Conservation (phyloP, 1,140 invertebrate genomes). For the Laodelphax striatellus region DNA sequence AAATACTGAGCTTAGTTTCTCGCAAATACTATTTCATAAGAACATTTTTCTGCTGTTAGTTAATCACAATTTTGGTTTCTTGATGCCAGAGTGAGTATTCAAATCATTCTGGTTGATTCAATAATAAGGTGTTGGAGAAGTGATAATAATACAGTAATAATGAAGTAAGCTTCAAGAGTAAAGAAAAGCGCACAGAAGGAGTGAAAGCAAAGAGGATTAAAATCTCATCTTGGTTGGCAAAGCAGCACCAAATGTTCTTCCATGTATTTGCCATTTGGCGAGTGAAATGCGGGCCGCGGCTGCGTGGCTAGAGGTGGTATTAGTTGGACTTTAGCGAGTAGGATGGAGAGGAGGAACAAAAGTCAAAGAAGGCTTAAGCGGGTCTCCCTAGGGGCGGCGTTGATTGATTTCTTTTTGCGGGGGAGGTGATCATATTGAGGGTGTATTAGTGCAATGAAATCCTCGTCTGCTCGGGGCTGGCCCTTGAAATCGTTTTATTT, state of each 20-base stretch:
- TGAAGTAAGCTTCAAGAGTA: neutral
- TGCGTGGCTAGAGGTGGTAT: neutral
- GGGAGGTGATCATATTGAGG: neutral
- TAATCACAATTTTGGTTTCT: too few relatives aligned
- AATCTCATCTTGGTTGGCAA: too few relatives aligned
- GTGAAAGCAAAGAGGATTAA: constrained; percentile 1
- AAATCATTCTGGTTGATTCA: too few relatives aligned
- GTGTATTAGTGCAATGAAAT: constrained; percentile 2
- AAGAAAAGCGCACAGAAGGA: neutral
- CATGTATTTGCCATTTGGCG: neutral
- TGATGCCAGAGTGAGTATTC: too few relatives aligned
- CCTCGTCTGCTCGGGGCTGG: neutral
- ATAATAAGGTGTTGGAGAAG: too few relatives aligned
- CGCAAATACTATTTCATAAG: too few relatives aligned
- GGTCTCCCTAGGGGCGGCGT: neutral
- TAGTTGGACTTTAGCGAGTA: neutral
- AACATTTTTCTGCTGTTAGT: too few relatives aligned
- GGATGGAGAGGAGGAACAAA: neutral
- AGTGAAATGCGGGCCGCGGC: neutral
- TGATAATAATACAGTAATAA: too few relatives aligned
- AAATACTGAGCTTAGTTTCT: too few relatives aligned
- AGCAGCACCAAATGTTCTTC: neutral
- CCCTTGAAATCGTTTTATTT: constrained; percentile 13
- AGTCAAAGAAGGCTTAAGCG: constrained; percentile 1
- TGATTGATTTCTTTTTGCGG: constrained; percentile 2